Evolutionary conservation across 2,888 invertebrate genomes (phyloP).

Genomic region (Formica aserva): DNA sequence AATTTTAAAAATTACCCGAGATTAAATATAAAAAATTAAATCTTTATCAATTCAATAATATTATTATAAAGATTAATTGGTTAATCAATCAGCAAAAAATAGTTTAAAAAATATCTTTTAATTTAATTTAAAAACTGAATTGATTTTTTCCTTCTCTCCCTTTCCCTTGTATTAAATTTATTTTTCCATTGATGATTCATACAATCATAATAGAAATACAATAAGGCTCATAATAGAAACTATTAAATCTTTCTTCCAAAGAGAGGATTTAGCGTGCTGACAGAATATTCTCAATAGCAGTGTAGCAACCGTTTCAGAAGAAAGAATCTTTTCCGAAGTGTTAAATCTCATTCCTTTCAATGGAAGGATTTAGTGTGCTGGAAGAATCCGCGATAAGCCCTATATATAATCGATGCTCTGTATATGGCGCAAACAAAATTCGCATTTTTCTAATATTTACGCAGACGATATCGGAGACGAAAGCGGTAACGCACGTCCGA

Average conservation of each 20-base stretch:
- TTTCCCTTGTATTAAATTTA: background rate
- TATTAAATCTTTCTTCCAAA: slow-evolving; percentile 16
- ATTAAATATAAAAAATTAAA: background rate
- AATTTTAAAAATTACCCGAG: background rate
- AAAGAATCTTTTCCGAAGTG: slow-evolving; percentile 6
- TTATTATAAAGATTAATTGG: background rate
- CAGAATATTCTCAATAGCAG: background rate
- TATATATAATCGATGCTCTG: background rate
- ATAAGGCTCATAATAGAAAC: slow-evolving; percentile 10
- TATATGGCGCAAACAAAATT: slow-evolving; percentile 27
- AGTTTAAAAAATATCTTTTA: background rate
- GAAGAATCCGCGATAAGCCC: slow-evolving; percentile 41
- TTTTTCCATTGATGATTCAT: background rate
- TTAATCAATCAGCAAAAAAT: background rate
- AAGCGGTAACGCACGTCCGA: slow-evolving; percentile 26
- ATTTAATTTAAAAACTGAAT: background rate
- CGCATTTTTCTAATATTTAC: slow-evolving; percentile 30
- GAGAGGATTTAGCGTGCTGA: background rate
- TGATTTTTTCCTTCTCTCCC: background rate
- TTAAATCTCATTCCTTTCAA: slow-evolving; percentile 33
- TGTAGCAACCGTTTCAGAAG: background rate
- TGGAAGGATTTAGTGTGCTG: slow-evolving; percentile 42
- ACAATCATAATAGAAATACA: background rate
- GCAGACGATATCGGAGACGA: slow-evolving; percentile 15
- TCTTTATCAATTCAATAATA: slow-evolving; percentile 17